Evolutionary conservation across 1,140 invertebrate genomes (phyloP), one percentile per base, ranked within the genome.

Genomic region (Scaptomyza pallida): DNA sequence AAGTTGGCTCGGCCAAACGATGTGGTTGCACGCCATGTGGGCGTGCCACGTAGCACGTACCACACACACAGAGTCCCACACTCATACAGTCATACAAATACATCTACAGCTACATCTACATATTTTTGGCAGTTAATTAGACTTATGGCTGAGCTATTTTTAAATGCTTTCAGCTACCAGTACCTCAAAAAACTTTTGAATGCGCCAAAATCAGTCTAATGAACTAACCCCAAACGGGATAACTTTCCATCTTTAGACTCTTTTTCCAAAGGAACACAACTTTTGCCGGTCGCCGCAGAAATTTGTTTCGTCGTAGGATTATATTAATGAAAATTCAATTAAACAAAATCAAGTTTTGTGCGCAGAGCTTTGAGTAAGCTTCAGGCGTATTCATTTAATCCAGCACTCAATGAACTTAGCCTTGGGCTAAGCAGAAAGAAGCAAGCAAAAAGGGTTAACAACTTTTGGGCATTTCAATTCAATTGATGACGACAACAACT

Each of bases 131-230:
- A 71, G 68, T 71, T 71, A 71, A 71, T 71, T 65, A 65, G 68
- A 65, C 68, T 65, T 71, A 65, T 65, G 52, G 61, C 52, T 59
- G 61, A 65, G 61, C 68, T 71, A 71, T 71, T 71, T 71, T 65
- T 71, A 71, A 71, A 70, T 26, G 48, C 48, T 54, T 62, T 51
- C 41, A 50, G 26, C 45, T 30, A 30, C 5, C 33, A 35, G 33
- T 50, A 33, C 44, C 26, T 4, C 23, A 26, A 37, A 0, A 21
- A 16, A 15, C 60, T 61, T n/a, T 64, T 1, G 30, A 17, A 40
- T 45, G 12, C 60, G 10, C 6, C 26, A 30, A 47, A 62, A 54
- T 69, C 48, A 16, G 21, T 63, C 60, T 63, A 63, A 70, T 70
- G 51, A 70, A 70, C 60, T 70, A 55, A 56, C 50, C 60, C 16